Base-by-base conservation (phyloP, 2,888 invertebrate species). In the Caenorhabditis sp. region DNA sequence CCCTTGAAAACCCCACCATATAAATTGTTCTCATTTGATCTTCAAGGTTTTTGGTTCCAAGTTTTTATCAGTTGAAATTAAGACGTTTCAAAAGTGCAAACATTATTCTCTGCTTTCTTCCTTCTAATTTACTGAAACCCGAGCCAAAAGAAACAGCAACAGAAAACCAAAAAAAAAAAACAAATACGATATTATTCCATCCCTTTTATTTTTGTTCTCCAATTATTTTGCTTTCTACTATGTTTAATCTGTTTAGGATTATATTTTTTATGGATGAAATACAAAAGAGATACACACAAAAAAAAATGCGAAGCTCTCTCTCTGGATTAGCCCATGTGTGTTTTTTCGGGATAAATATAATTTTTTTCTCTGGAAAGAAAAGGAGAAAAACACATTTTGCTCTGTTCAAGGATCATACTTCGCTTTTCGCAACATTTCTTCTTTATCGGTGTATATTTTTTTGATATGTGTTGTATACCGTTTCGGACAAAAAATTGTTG, bases 221-320 rank as follows among this genome's bases (percentile, higher is more conserved):
- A 26, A 53, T 25, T 59, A 43, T 21, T 50, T 26, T 31, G 53
- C 25, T 53, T 60, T 21, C 26, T 53, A 61, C 61, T 25, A 49
- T 61, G 59, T 59, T 26, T 59, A 50, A 59, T 43, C 59, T 50
- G 59, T 50, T 27, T 59, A n/a, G 50, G 59, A 59, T 59, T 59
- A 59, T 43, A 49, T 26, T 43, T 43, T 3, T 43, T 43, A 43
- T 31, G 43, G 17, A 17, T 10, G 43, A 43, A 17, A 43, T 3
- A 43, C 14, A 43, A 2, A 43, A 17, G 14, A 43, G 17, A 43
- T 14, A 43, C 17, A 43, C 31, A 43, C 14, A 14, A 7, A 43
- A 10, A 43, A 43, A 43, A 43, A 43, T 31, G 31, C 5, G 31
- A 31, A 31, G 31, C 31, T 31, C 31, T 31, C n/a, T 5, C 17